Conservation (phyloP, 2,888 invertebrate genomes). For the Perizoma flavofasciatum region DNA sequence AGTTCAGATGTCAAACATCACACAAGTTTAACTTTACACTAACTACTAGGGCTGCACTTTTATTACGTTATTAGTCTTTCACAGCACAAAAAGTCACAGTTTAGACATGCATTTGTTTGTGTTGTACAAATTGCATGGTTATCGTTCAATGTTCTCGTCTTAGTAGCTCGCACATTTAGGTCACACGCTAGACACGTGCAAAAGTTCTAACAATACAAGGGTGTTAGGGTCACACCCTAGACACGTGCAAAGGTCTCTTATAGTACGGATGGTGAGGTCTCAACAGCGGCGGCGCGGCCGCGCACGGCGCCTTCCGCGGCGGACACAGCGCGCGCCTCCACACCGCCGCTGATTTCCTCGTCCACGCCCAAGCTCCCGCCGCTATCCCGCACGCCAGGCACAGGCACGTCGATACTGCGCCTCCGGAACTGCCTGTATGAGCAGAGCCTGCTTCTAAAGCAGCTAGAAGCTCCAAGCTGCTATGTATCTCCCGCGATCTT, state of each 20-base stretch:
- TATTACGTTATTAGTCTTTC: not conserved
- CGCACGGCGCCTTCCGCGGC: slow-evolving; percentile 69
- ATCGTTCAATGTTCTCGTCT: no score
- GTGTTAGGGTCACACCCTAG: slow-evolving; percentile 61
- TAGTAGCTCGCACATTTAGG: no score
- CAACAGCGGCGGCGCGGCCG: slow-evolving; percentile 66
- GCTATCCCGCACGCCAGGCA: slow-evolving; percentile 86
- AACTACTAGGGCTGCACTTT: not conserved
- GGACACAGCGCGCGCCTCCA: slow-evolving; percentile 83
- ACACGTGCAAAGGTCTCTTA: slow-evolving; percentile 74
- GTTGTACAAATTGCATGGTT: no score
- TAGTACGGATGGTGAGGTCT: slow-evolving; percentile 67
- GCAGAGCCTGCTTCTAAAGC: slow-evolving; percentile 81
- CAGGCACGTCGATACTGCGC: slow-evolving; percentile 83
- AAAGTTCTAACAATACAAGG: no score
- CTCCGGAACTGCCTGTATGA: slow-evolving; percentile 67
- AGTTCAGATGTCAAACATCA: slow-evolving; percentile 40
- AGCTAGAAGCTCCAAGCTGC: slow-evolving; percentile 63
- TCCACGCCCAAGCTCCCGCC: slow-evolving; percentile 88
- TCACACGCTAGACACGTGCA: no score
- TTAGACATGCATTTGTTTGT: not conserved
- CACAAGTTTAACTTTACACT: slow-evolving; percentile 16
- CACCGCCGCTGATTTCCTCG: slow-evolving; percentile 83
- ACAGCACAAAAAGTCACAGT: not conserved
- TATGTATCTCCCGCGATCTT: slow-evolving; percentile 8